Base-by-base conservation (phyloP, 92 coral and sea anemone species). In the Micromussa lordhowensis region DNA sequence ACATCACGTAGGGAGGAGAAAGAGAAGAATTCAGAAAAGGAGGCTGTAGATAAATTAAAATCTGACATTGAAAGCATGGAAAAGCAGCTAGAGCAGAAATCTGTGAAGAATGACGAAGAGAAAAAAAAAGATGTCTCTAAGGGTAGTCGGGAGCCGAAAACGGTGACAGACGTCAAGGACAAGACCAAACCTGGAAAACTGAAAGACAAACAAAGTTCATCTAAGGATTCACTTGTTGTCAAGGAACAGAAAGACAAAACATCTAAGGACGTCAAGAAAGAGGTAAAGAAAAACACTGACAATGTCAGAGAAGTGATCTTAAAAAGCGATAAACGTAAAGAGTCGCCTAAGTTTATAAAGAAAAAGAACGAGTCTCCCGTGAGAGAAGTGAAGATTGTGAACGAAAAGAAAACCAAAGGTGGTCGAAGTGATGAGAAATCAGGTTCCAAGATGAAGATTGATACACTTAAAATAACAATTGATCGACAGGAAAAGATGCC, bases 361-460 rank as follows among this genome's bases (percentile, higher is more conserved):
- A 85, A 77, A 38, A 32, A 64, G 29, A 75, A 64, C 61, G 75
- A 30, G 5, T 61, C 82, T 40, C 82, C 88, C 9, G 75, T 80
- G 21, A 40, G 88, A 29, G 88, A 85, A 77, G 88, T 85, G 26
- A 85, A 75, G 75, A 85, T 85, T n/a, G 73, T 85, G n/a, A 85
- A 79, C 57, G 80, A 84, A 57, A 48, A 40, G 88, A 61, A 36
- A 31, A 77, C 18, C 66, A 85, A 28, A 66, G 63, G n/a, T 4
- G 81, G 35, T 36, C 54, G 24, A 72, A 71, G 28, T 51, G 80
- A 73, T 32, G 88, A 85, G 35, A 54, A 74, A 63, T 9, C 34
- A 5, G 81, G 82, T 16, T 85, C 88, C 11, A 76, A 85, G 66
- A 75, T 77, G 49, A 77, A 85, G 19, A 24, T 77, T 13, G 82